Base-by-base conservation (phyloP, 2,113 vertebrate species). In the Prionailurus bengalensis region DNA sequence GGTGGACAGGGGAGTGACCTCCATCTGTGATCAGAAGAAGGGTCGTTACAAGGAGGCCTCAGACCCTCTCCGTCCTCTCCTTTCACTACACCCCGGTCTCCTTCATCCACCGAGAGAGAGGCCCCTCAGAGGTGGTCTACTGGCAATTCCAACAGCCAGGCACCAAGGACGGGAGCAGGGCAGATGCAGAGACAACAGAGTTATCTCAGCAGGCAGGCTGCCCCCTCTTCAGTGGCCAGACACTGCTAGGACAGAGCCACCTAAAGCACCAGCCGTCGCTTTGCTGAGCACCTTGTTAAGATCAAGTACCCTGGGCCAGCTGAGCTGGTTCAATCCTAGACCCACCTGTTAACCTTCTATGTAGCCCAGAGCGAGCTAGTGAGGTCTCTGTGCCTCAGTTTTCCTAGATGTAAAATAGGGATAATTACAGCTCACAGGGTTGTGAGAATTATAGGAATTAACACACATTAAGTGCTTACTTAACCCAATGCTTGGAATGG, bases 71-170 rank as follows among this genome's bases (percentile, higher is more conserved):
- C 8, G 21, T 3, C 25, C 7, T 14, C 61, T 29, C 80, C 21
- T 48, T 81, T 19, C 23, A n/a, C 19, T 0, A 0, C 13, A 0
- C 17, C 83, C 3, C 0, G 4, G 45, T 55, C 10, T 39, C 55
- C 25, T 39, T 39, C 5, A 14, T 19, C 36, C 58, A 21, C 12
- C 1, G 4, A 36, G 21, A 3, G 36, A n/a, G 27, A 78, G 4
- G 12, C 16, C 61, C 13, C 31, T n/a, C n/a, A 7, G 17, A 39
- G 11, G 39, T 3, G 6, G 16, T 29, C 92, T 31, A 0, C n/a
- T 0, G 2, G 36, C 9, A 42, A 21, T 58, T 36, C 33, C 3
- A 10, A 36, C 16, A 61, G 27, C 39, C 70, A n/a, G 80, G 61
- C 81, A 16, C n/a, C 12, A 7, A 10, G 17, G n/a, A 33, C 48